phyloP scores from a whole-genome alignment of 2,888 invertebrate genomes.

The Anoplius nigerrimus region DNA sequence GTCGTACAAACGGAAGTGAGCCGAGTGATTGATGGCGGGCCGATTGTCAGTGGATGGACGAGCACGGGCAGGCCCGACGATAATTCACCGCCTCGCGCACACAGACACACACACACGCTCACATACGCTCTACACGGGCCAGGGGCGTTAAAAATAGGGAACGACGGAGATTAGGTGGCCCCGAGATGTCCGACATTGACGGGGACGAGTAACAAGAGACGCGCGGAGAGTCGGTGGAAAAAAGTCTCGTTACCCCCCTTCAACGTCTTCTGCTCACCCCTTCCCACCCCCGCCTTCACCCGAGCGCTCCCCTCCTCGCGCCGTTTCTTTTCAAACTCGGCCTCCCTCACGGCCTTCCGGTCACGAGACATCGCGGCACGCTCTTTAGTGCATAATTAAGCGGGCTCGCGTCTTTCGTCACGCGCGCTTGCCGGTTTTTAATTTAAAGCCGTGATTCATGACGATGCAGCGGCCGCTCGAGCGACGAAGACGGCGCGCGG shows the following conservation, averaged over 20 bases:
- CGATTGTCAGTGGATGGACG: conserved; percentile 44
- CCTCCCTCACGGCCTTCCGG: conserved; percentile 1
- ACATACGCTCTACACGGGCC: conserved; percentile 44
- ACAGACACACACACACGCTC: too few species aligned
- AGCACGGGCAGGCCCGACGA: conserved; percentile 32
- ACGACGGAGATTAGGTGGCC: conserved; percentile 44
- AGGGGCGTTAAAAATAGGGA: conserved; percentile 51
- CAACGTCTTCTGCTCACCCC: background rate
- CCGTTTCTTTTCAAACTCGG: background rate
- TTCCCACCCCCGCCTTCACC: background rate
- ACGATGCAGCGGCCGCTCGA: conserved; percentile 5
- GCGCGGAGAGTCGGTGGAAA: conserved; percentile 32
- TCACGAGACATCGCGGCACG: conserved; percentile 16
- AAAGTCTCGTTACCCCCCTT: conserved; percentile 10
- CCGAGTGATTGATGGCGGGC: conserved; percentile 49
- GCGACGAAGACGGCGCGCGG: too few species aligned
- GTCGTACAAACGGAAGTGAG: conserved; percentile 45
- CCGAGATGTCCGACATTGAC: conserved; percentile 45
- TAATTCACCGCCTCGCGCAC: conserved; percentile 45
- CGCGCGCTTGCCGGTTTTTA: conserved; percentile 49
- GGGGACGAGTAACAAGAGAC: conserved; percentile 43
- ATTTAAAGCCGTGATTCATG: conserved; percentile 54
- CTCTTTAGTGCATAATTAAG: conserved; percentile 49
- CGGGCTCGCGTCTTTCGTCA: conserved; percentile 50
- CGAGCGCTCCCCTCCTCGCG: background rate